Evolutionary conservation across 2,888 invertebrate genomes (phyloP).

Genomic region (Chirona hameri): DNA sequence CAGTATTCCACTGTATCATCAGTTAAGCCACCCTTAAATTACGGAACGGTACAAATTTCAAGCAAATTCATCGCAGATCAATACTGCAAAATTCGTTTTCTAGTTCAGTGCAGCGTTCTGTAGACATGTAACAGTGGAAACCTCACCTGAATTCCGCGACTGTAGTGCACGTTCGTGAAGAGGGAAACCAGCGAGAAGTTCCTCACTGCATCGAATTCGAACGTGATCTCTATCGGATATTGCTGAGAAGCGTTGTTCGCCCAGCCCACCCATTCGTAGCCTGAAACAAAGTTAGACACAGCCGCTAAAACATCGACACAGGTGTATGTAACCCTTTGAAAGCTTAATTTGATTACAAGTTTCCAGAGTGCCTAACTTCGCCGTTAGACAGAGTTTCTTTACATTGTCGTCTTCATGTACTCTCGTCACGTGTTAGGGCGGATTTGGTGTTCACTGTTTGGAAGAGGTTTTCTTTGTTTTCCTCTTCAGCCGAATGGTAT

Average conservation of each 20-base stretch:
- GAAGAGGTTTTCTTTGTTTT: not conserved
- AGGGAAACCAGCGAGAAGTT: slow-evolving; percentile 72
- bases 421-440: too few relatives aligned
- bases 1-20: too few relatives aligned
- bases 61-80: too few relatives aligned
- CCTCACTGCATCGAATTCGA: slow-evolving; percentile 71
- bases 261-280: slow-evolving; percentile 84
- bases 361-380: not conserved
- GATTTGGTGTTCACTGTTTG: slow-evolving; percentile 39
- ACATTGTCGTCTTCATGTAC: not conserved
- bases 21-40: too few relatives aligned
- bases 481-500: too few relatives aligned
- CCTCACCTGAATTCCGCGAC: slow-evolving; percentile 68
- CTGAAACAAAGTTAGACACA: slow-evolving; percentile 46
- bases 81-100: too few relatives aligned
- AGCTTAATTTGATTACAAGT: not conserved
- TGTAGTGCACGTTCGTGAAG: slow-evolving; percentile 71
- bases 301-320: not conserved
- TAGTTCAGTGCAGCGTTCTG: too few relatives aligned
- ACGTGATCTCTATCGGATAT: slow-evolving; percentile 66
- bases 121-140: not conserved
- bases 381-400: not conserved
- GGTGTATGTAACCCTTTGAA: not conserved
- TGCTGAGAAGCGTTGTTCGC: slow-evolving; percentile 58
- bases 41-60: too few relatives aligned